Percentiles rank a stretch among this genome's conserved stretches.
Conservation (phyloP, 2,113 vertebrate species). For the Pontoporia blainvillei region DNA sequence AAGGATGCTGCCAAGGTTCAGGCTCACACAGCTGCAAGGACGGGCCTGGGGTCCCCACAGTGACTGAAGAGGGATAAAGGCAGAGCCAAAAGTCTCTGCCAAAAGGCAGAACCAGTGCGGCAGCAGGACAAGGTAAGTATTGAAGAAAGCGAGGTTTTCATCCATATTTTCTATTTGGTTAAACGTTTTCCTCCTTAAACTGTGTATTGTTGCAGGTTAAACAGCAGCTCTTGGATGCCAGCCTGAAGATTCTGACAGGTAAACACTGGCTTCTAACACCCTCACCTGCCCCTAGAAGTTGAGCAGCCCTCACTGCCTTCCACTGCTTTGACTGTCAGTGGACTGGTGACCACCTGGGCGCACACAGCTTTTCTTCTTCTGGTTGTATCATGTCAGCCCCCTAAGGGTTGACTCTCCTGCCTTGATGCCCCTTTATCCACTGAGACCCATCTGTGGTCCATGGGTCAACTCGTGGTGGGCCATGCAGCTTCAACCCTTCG, state of each 20-base stretch:
- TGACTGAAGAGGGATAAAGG: too few relatives aligned
- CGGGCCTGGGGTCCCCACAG: background rate
- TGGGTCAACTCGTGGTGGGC: fast-evolving
- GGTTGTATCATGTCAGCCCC: background rate
- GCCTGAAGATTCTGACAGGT: background rate
- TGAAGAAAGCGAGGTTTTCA: background rate
- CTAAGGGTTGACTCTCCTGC: too few relatives aligned
- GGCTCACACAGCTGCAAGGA: background rate
- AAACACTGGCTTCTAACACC: background rate
- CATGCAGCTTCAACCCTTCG: background rate
- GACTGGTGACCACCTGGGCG: background rate
- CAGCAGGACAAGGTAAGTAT: fast-evolving
- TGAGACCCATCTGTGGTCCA: background rate
- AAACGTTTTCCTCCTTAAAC: background rate
- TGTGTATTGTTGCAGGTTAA: background rate
- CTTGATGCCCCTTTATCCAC: too few relatives aligned
- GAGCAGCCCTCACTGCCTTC: background rate
- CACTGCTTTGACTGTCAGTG: background rate
- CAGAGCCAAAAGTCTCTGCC: background rate
- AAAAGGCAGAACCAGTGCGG: background rate
- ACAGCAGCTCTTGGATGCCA: background rate
- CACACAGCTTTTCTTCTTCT: background rate
- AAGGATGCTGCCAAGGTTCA: background rate
- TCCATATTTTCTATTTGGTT: background rate
- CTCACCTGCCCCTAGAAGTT: background rate